Conservation (phyloP, 2,888 invertebrate genomes). For the Melipona bicolor region DNA sequence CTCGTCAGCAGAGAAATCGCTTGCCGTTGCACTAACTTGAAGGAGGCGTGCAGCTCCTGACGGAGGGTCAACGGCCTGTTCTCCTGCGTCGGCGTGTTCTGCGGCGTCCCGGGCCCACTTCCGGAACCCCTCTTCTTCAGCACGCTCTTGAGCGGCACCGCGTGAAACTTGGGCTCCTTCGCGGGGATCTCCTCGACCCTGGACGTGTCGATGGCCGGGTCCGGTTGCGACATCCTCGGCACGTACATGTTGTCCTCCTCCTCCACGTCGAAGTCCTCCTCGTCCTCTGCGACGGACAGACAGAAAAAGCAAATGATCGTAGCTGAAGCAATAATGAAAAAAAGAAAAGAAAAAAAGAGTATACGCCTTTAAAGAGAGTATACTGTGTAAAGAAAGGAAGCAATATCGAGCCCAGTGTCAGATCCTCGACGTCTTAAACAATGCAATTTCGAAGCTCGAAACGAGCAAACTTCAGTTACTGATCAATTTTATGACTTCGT, state of each 20-base stretch:
- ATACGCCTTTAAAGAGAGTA: neutral
- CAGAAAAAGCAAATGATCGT: neutral
- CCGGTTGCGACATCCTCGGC: slow-evolving; percentile 87
- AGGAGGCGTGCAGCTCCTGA: slow-evolving; percentile 91
- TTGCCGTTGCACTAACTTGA: slow-evolving; percentile 88
- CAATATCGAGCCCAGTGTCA: neutral
- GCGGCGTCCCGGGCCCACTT: slow-evolving; percentile 88
- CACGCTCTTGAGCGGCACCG: slow-evolving; percentile 96
- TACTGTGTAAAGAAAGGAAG: neutral
- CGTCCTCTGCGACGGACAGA: slow-evolving; percentile 83
- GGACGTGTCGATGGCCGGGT: slow-evolving; percentile 91
- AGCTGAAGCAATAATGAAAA: neutral
- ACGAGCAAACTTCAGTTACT: neutral
- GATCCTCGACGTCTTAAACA: neutral
- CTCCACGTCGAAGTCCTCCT: slow-evolving; percentile 88
- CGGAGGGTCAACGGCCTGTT: slow-evolving; percentile 88
- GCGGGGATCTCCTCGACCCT: slow-evolving; percentile 96
- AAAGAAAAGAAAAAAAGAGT: too few species aligned
- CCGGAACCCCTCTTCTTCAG: slow-evolving; percentile 91
- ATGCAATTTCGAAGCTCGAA: neutral
- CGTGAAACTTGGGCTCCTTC: slow-evolving; percentile 95
- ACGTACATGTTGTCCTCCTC: slow-evolving; percentile 86
- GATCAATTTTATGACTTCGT: neutral
- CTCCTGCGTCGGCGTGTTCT: slow-evolving; percentile 90
- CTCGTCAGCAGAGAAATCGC: neutral